Evolutionary conservation across 2,113 vertebrate genomes (phyloP).

Genomic region (Origma solitaria): DNA sequence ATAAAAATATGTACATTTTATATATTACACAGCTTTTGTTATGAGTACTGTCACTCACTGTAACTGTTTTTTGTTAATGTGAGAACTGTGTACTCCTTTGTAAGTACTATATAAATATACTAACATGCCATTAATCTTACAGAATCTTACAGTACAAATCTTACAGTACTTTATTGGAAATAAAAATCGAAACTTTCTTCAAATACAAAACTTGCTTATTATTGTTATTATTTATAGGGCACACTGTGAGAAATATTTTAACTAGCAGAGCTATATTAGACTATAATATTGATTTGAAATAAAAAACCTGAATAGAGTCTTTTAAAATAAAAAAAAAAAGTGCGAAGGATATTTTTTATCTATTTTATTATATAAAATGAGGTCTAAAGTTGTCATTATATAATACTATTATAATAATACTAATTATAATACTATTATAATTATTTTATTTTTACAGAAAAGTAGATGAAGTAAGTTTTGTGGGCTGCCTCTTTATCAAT

Average conservation of each 20-base stretch:
- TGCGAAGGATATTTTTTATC: not conserved
- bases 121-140: not conserved
- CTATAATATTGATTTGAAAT: not conserved
- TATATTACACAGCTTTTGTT: not conserved
- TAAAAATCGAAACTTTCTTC: not conserved
- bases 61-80: not conserved
- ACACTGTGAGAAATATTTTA: not conserved
- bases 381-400: not conserved
- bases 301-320: not conserved
- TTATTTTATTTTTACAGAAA: not conserved
- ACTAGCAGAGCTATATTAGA: not conserved
- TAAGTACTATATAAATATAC: not conserved
- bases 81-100: not conserved
- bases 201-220: not conserved
- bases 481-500: not conserved
- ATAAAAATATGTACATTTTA: not conserved
- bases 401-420: not conserved
- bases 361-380: not conserved
- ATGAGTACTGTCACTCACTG: not conserved
- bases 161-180: not conserved
- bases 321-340: not conserved
- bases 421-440: not conserved
- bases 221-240: not conserved
- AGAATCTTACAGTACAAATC: too few relatives aligned
- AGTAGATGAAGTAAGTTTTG: not conserved